Conservation (phyloP, 2,113 vertebrate genomes). For the Pomatorhinus ruficollis region DNA sequence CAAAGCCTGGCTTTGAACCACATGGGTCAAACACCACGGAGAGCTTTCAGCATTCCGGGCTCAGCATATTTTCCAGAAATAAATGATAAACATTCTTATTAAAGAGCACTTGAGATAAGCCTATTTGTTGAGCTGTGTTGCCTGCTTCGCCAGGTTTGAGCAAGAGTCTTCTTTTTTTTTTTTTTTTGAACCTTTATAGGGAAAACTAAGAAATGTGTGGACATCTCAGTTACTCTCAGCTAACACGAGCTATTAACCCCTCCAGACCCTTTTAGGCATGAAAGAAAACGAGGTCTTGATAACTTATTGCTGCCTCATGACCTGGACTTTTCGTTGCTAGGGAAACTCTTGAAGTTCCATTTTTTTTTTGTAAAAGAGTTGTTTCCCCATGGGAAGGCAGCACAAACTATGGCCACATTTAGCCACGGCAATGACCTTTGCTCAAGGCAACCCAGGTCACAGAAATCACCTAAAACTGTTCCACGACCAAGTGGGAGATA, state of each 20-base stretch:
- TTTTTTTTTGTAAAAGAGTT: background rate
- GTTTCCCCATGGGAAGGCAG: background rate
- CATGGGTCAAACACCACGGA: background rate
- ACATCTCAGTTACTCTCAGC: background rate
- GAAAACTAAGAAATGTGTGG: background rate
- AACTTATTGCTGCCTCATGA: background rate
- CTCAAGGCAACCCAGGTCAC: background rate
- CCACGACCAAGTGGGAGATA: background rate
- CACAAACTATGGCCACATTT: background rate
- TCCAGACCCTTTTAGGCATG: background rate
- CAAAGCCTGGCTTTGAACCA: background rate
- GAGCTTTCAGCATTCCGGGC: constrained; percentile 36
- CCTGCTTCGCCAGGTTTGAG: background rate
- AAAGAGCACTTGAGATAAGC: constrained; percentile 58
- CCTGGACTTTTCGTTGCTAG: background rate
- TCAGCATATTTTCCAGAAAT: constrained; percentile 53
- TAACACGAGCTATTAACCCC: background rate
- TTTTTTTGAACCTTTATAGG: background rate
- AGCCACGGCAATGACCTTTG: background rate
- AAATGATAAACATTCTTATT: constrained; percentile 56
- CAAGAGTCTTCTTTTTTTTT: background rate
- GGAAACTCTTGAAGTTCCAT: background rate
- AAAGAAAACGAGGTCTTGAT: background rate
- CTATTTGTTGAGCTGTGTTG: constrained; percentile 46
- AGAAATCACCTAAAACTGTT: background rate